These are phyloP conservation scores for Pipistrellus pygmaeus DNA, from an alignment of 2,797 vertebrate species.

Conservation along the genomic window DNA sequence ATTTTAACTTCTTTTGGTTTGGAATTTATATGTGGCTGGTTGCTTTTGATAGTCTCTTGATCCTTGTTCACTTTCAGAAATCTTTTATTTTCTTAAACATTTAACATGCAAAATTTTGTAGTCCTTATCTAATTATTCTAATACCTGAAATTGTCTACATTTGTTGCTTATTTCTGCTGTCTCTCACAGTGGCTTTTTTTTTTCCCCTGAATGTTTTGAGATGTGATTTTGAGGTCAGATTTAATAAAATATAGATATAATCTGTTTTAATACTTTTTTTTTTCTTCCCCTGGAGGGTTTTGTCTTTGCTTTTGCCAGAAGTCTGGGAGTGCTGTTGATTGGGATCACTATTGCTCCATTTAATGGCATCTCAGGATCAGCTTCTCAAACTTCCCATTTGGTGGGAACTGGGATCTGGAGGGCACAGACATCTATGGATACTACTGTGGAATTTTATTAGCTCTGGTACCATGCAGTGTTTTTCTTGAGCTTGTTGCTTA, in stretches of 20 bases:
- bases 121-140: not conserved
- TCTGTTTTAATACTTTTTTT: not conserved
- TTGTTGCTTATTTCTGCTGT: not conserved
- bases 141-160: not conserved
- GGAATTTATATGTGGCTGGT: not conserved
- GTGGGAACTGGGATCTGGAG: not conserved
- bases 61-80: constrained; percentile 3
- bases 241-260: constrained; percentile 7
- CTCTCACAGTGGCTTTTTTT: not conserved
- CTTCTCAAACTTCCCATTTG: not conserved
- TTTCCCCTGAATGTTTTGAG: not conserved
- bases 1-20: constrained; percentile 16
- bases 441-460: not conserved
- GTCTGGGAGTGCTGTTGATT: constrained; percentile 31
- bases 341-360: not conserved
- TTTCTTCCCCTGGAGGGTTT: not conserved
- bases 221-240: constrained; percentile 21
- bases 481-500: not conserved
- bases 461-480: not conserved
- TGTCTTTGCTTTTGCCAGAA: not conserved
- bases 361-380: not conserved
- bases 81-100: constrained; percentile 36
- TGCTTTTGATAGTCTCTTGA: constrained; percentile 19
- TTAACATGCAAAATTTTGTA: not conserved
- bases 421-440: not conserved